Percentiles rank a stretch among this genome's conserved stretches.
Conservation (phyloP, 2,113 vertebrate species). For the Suncus etruscus region DNA sequence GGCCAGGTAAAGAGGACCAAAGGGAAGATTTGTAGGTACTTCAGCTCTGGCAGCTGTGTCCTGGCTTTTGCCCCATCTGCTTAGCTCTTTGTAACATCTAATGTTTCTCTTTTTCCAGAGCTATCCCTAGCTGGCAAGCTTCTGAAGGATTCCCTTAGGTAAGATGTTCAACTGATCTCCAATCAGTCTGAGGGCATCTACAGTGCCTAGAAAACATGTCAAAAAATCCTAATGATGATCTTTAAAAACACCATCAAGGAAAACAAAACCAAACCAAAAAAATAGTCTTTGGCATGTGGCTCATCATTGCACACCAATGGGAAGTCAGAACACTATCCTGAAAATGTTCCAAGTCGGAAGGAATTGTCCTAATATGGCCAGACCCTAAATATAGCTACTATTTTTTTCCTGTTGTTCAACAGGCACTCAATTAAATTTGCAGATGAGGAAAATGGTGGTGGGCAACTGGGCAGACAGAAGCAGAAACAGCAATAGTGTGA, state of each 20-base stretch:
- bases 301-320: conserved; percentile 33
- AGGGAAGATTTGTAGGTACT: not conserved
- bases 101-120: not conserved
- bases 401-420: conserved; percentile 47
- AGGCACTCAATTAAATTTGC: conserved; percentile 23
- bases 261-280: not conserved
- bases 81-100: not conserved
- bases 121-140: not conserved
- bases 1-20: not conserved
- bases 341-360: conserved; percentile 57
- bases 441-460: not conserved
- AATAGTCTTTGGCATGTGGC: not conserved
- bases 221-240: conserved; percentile 45
- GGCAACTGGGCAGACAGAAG: not conserved
- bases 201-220: not conserved
- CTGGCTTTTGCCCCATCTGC: not conserved
- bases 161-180: not conserved
- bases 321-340: conserved; percentile 41
- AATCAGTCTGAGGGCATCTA: not conserved
- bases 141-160: not conserved
- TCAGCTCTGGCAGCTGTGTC: not conserved
- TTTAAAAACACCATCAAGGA: not conserved
- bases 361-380: conserved; percentile 64
- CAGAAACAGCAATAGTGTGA: not conserved
- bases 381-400: conserved; percentile 60